These are phyloP conservation scores for Zaprionus ornatus DNA, from an alignment of 1,140 invertebrate species.

Conservation along the genomic window DNA sequence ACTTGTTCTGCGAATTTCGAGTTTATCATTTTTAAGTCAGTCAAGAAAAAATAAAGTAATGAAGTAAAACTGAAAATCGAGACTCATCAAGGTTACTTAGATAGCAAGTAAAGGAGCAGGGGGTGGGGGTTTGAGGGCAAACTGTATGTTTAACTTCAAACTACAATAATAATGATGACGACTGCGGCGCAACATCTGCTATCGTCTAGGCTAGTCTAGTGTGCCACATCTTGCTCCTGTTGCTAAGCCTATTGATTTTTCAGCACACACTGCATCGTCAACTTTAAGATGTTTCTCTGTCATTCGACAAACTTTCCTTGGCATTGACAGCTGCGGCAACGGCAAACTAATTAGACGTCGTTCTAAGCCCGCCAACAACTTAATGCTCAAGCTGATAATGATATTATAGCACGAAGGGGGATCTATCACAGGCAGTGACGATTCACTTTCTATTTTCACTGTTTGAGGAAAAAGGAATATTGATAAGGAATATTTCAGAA, in stretches of 20 bases:
- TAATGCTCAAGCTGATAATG: background rate
- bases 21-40: background rate
- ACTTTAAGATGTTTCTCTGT: slow-evolving; percentile 7
- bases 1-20: slow-evolving; percentile 16
- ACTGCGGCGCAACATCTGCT: slow-evolving; percentile 10
- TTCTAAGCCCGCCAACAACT: background rate
- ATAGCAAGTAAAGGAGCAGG: background rate
- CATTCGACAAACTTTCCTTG: slow-evolving; percentile 13
- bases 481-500: too few relatives aligned
- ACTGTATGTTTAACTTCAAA: slow-evolving; percentile 22
- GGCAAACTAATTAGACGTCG: background rate
- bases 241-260: slow-evolving; percentile 23
- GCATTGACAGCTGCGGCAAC: background rate
- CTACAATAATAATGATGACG: slow-evolving; percentile 22
- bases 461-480: background rate
- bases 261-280: background rate
- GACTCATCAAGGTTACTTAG: background rate
- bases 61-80: background rate
- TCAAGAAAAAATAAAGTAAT: background rate
- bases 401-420: background rate
- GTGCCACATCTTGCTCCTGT: background rate
- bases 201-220: background rate
- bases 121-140: background rate
- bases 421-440: background rate
- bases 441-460: background rate